Evolutionary conservation across 2,797 vertebrate species (phyloP).

Genomic region (Streptopelia turtur): DNA sequence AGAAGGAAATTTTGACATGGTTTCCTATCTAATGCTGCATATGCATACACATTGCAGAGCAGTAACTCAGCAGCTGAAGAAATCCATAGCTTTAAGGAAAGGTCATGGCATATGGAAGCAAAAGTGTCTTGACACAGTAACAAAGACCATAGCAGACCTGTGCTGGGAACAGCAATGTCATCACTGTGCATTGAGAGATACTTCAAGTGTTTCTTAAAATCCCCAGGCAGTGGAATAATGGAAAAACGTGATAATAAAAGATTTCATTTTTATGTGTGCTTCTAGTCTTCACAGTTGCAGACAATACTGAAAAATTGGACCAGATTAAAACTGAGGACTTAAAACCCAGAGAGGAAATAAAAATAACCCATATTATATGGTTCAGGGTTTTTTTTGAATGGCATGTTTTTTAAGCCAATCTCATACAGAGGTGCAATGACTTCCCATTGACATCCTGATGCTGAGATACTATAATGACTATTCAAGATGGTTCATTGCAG

Average conservation of each 20-base stretch:
- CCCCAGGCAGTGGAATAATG: background rate
- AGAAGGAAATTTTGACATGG: background rate
- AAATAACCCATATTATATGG: background rate
- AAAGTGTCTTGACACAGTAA: background rate
- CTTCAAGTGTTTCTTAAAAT: slow-evolving; percentile 9
- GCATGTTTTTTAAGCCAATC: background rate
- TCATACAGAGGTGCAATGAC: background rate
- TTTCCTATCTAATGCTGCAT: background rate
- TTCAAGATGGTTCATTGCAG: background rate
- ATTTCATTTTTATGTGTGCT: background rate
- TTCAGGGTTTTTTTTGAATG: background rate
- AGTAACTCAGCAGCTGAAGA: background rate
- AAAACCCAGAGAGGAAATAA: background rate
- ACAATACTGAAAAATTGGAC: background rate
- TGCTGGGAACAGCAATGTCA: background rate
- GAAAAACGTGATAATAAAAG: background rate
- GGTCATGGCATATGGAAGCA: background rate
- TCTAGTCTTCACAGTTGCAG: background rate
- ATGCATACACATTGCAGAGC: background rate
- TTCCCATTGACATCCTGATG: background rate
- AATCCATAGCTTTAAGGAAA: background rate
- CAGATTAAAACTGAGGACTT: background rate
- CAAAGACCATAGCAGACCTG: background rate
- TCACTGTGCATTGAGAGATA: background rate
- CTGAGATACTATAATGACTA: background rate